Conservation (phyloP, 2,888 invertebrate genomes). For the Torymus texanus region DNA sequence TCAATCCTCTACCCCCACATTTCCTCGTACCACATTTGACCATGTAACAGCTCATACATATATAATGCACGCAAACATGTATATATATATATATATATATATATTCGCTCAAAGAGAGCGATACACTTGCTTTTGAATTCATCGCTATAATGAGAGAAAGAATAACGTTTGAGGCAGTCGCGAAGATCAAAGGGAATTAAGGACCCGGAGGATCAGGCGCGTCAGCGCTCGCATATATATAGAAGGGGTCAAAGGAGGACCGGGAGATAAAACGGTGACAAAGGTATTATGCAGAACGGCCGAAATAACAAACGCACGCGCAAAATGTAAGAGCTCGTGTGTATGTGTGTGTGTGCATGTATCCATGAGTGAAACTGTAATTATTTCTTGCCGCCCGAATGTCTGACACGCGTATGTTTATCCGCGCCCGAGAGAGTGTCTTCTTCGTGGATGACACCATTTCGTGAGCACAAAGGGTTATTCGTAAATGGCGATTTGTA, state of each 20-base stretch:
- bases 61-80: no score
- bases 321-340: not conserved
- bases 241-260: constrained; percentile 11
- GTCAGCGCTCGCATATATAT: not conserved
- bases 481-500: no score
- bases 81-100: no score
- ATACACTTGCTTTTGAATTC: no score
- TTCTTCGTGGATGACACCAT: no score
- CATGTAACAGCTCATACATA: no score
- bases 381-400: not conserved
- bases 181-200: constrained; percentile 40
- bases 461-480: no score
- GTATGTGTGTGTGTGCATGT: not conserved
- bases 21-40: no score
- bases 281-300: constrained; percentile 5
- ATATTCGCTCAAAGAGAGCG: no score
- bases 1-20: no score
- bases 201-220: not conserved
- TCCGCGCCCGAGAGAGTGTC: no score
- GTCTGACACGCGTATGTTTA: no score
- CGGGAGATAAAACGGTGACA: not conserved
- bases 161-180: constrained; percentile 28
- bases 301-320: constrained; percentile 10
- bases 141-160: constrained; percentile 33
- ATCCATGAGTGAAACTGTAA: constrained; percentile 5